phyloP scores from a whole-genome alignment of 2,113 vertebrate species.

The Holacanthus passer region DNA sequence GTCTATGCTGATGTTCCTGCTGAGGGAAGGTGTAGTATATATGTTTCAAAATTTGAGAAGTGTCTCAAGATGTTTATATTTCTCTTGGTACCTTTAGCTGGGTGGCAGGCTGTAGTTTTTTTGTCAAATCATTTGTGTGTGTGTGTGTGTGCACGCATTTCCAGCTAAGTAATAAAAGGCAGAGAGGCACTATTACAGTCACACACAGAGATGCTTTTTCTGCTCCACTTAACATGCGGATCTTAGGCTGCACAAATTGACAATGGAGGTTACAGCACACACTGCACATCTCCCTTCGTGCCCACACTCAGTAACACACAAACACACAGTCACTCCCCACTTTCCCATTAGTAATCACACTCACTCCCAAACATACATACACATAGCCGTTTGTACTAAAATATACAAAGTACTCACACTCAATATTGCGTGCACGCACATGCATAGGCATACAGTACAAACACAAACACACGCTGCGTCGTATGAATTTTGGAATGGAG shows the following conservation, averaged over 20 bases:
- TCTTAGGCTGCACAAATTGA: slow-evolving; percentile 52
- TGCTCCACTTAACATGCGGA: slow-evolving; percentile 60
- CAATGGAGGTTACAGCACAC: slow-evolving; percentile 42
- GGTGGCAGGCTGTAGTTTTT: slow-evolving; percentile 18
- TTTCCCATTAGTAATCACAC: slow-evolving; percentile 39
- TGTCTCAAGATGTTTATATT: slow-evolving; percentile 8
- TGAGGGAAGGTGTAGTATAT: not conserved
- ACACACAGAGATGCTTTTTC: slow-evolving; percentile 48
- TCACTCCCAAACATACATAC: slow-evolving; percentile 11
- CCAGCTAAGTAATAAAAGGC: slow-evolving; percentile 47
- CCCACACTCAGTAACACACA: slow-evolving; percentile 4
- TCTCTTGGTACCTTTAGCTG: slow-evolving; percentile 3
- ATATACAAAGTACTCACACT: slow-evolving; percentile 22
- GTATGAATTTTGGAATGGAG: slow-evolving; percentile 57
- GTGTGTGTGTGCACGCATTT: not conserved
- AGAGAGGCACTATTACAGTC: slow-evolving; percentile 50
- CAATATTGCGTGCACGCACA: not conserved
- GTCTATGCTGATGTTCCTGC: no score
- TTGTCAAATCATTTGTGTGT: slow-evolving; percentile 36
- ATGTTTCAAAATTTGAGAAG: not conserved
- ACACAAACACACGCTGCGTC: slow-evolving; percentile 32
- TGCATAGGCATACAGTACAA: slow-evolving; percentile 7
- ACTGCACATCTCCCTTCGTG: slow-evolving; percentile 6
- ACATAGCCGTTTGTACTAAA: slow-evolving; percentile 10
- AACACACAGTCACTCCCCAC: not conserved